phyloP scores from a whole-genome alignment of 2,113 vertebrate species.

The Pogona vitticeps region DNA sequence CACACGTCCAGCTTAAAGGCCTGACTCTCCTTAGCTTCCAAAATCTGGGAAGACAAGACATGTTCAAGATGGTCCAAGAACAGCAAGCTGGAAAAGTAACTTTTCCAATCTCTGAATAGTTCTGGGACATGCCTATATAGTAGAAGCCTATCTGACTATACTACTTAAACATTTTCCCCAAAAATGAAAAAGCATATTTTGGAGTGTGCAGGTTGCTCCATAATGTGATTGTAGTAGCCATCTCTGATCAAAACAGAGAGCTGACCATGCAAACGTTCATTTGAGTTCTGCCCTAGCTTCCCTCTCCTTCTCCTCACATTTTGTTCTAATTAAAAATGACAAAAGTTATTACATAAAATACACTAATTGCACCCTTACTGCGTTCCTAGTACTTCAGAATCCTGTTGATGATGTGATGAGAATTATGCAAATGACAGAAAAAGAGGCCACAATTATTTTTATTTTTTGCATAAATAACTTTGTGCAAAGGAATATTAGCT shows the following conservation, averaged over 20 bases:
- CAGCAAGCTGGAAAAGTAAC: background rate
- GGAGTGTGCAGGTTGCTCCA: background rate
- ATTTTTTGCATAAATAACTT: background rate
- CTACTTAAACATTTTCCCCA: background rate
- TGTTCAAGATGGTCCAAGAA: too few relatives aligned
- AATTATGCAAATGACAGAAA: background rate
- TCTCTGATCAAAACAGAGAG: background rate
- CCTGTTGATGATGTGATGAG: background rate
- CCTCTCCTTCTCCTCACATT: background rate
- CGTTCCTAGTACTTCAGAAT: constrained; percentile 9
- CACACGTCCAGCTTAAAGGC: too few relatives aligned
- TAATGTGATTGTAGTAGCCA: fast-evolving
- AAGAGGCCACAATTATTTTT: background rate
- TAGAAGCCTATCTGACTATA: background rate
- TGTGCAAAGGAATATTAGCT: background rate
- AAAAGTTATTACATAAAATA: constrained; percentile 18
- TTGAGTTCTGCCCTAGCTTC: background rate
- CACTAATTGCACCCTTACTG: background rate
- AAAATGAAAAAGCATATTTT: background rate
- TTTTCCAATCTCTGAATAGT: background rate
- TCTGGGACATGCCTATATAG: background rate
- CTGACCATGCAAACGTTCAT: background rate
- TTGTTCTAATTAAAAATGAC: constrained; percentile 14
- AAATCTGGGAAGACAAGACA: too few relatives aligned
- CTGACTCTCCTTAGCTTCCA: too few relatives aligned